Base-by-base conservation (phyloP, 1,140 invertebrate species). In the Tribolium madens region DNA sequence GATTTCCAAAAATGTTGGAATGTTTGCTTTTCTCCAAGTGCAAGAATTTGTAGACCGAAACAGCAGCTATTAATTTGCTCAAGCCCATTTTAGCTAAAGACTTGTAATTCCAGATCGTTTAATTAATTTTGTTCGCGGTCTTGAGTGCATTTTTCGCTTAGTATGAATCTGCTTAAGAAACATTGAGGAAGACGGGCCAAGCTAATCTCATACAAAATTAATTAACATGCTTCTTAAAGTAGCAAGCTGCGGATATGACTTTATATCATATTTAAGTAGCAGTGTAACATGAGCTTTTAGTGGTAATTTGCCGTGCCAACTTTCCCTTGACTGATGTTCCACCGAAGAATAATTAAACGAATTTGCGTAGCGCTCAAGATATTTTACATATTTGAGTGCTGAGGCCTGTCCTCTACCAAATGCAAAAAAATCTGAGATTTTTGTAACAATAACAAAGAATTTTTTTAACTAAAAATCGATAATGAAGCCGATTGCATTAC, bases 231-330 rank as follows among this genome's bases (percentile, higher is more conserved):
- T 64, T 64, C 57, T 64, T 64, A 64, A 64, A 64, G 18, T 33
- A 64, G 21, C 57, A 64, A 64, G 57, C 57, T 64, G 57, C 57
- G 57, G 57, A 64, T 64, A 64, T 64, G 57, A 64, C 57, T 64
- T 64, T 64, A 64, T 33, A 64, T 64, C 57, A 33, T 64, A 64
- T 64, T 64, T 64, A 64, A 64, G 57, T 64, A 64, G 57, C 57
- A 64, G 26, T 64, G 57, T 64, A 64, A 64, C 26, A 64, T 64
- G 57, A 33, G 57, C 57, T 64, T 64, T 64, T 64, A 64, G 57
- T 64, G 57, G 57, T 64, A 64, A 64, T 64, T 64, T 64, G 26
- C 57, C 57, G 57, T 12, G 57, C 21, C 57, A 64, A 64, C 57
- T 64, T 64, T 64, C 57, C 14, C 57, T 33, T 64, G 57, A 64